phyloP scores from a whole-genome alignment of 1,140 invertebrate species.

The Trichoplusia ni region DNA sequence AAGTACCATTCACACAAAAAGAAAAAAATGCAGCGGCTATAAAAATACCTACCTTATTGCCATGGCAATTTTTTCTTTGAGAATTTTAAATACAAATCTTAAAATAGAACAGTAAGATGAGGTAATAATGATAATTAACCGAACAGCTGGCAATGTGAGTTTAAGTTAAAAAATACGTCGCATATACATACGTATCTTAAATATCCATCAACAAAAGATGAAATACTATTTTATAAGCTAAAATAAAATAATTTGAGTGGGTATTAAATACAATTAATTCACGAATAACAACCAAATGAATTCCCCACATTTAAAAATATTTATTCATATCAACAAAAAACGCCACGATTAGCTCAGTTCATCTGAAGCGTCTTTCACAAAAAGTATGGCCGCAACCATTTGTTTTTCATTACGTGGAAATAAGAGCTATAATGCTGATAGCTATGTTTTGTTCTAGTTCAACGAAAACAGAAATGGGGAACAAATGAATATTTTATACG shows the following conservation, averaged over 20 bases:
- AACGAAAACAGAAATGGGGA: constrained; percentile 39
- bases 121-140: too few species aligned
- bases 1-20: constrained; percentile 21
- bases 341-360: not conserved
- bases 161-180: too few species aligned
- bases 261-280: too few species aligned
- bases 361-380: constrained; percentile 34
- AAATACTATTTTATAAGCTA: too few species aligned
- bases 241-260: too few species aligned
- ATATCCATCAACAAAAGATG: too few species aligned
- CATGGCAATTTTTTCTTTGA: not conserved
- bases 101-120: too few species aligned
- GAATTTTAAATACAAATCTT: too few species aligned
- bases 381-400: constrained; percentile 51
- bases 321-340: not conserved
- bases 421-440: constrained; percentile 43
- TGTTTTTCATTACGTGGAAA: constrained; percentile 56
- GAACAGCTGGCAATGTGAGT: too few species aligned
- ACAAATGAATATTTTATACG: constrained; percentile 34
- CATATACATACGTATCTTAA: too few species aligned
- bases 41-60: not conserved
- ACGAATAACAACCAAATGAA: too few species aligned
- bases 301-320: too few species aligned
- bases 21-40: not conserved
- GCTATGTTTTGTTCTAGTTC: constrained; percentile 34